Conservation (phyloP, 2,797 vertebrate genomes). For the Syngnathus rostellatus region DNA sequence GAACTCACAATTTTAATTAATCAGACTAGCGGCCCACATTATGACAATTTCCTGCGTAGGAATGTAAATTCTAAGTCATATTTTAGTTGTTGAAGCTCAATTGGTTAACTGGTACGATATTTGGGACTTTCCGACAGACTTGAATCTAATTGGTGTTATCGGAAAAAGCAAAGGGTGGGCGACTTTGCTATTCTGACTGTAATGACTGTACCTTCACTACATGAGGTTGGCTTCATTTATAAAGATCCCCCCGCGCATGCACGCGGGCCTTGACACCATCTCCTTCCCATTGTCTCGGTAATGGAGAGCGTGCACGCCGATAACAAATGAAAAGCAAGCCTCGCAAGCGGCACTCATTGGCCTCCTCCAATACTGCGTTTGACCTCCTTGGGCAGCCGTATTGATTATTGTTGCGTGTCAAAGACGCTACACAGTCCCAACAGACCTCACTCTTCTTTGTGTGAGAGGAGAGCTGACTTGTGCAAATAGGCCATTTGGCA, state of each 20-base stretch:
- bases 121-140: neutral
- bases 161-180: neutral
- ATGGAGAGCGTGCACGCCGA: slow-evolving; percentile 20
- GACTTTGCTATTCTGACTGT: slow-evolving; percentile 37
- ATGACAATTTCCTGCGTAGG: too few species aligned
- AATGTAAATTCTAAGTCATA: too few species aligned
- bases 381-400: slow-evolving; percentile 35
- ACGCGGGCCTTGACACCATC: slow-evolving; percentile 36
- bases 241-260: slow-evolving; percentile 17
- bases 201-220: slow-evolving; percentile 49
- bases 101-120: neutral
- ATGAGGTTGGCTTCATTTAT: slow-evolving; percentile 43
- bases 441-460: slow-evolving; percentile 15
- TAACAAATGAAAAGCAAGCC: slow-evolving; percentile 24
- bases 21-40: too few species aligned
- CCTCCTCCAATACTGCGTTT: slow-evolving; percentile 30
- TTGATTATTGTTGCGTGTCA: slow-evolving; percentile 40
- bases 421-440: slow-evolving; percentile 20
- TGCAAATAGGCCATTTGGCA: slow-evolving; percentile 7
- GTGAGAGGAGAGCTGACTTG: neutral
- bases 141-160: slow-evolving; percentile 42
- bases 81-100: too few species aligned
- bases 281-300: slow-evolving; percentile 40
- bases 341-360: slow-evolving; percentile 15
- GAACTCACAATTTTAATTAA: too few species aligned